Evolutionary conservation across 2,113 vertebrate genomes (phyloP).

Genomic region (Eubucco bourcierii): DNA sequence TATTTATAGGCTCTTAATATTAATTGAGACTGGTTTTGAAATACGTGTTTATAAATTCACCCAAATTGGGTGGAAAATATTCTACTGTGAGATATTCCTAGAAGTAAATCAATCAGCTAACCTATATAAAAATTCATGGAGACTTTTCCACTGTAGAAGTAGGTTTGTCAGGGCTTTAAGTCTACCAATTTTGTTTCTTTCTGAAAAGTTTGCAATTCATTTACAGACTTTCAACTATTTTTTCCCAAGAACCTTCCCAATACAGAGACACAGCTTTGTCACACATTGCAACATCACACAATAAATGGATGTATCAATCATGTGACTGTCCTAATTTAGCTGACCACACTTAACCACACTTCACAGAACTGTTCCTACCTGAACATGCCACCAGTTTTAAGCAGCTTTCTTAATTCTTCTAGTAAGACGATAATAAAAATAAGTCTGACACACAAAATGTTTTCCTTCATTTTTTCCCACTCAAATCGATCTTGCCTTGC

Average conservation of each 20-base stretch:
- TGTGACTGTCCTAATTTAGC: neutral
- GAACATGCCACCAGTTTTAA: neutral
- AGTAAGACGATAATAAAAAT: neutral
- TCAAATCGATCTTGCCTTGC: neutral
- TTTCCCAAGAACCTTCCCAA: neutral
- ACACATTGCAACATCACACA: neutral
- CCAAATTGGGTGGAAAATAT: neutral
- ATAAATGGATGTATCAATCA: neutral
- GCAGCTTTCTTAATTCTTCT: neutral
- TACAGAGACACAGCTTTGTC: neutral
- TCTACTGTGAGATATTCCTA: neutral
- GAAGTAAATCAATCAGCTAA: neutral
- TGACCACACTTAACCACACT: neutral
- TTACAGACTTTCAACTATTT: neutral
- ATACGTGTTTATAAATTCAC: neutral
- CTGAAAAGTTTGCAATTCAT: neutral
- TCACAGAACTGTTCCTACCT: neutral
- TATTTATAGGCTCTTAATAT: neutral
- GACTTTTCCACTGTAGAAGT: neutral
- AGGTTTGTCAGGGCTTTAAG: neutral
- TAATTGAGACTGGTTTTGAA: constrained; percentile 28
- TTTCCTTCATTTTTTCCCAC: neutral
- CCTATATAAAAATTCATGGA: neutral
- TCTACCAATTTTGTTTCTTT: neutral
- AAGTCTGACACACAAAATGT: neutral